Evolutionary conservation across 2,797 vertebrate species (phyloP), one percentile per base, ranked within the genome.

Genomic region (Botia kubotai): DNA sequence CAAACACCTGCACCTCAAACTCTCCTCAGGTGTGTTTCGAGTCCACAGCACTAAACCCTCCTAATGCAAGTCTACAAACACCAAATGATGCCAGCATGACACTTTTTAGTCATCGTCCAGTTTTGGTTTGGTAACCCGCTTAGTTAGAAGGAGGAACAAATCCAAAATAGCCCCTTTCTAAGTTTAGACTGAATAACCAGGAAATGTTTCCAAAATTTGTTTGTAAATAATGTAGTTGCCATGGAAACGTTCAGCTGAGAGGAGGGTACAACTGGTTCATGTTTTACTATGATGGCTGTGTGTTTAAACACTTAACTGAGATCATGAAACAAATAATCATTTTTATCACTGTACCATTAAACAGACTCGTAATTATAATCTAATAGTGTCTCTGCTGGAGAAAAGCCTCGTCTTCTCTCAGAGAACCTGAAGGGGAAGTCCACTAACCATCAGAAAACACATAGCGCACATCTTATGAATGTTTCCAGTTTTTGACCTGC

Each of bases 371-470:
- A 74, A 33, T 33, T 1, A 3, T 75, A 26, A 19, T 16, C 14
- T 46, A 43, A 52, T 36, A 29, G 33, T 43, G 21, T 6, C 5
- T 12, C 1, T n/a, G 21, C 7, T 53, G 63, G n/a, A 55, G 17
- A 36, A 26, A 55, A 39, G 11, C 29, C 1, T 39, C 5, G 16
- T 33, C 55, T 2, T 29, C 65, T 33, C 33, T 50, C 14, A 63
- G 71, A 79, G 2, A 63, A 63, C 55, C 68, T 52, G 50, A 79
- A 63, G 39, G 53, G 75, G 53, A 69, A 69, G 52, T 77, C 65
- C 65, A 68, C 0, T 2, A 58, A 60, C 21, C 33, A 68, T 16
- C 3, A 58, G 12, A 53, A 26, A 55, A 4, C 3, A 58, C 36
- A 4, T 1, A 1, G 19, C 26, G 5, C 39, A 70, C 39, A 48